phyloP scores from a whole-genome alignment of 92 coral and sea anemone genomes.

The Epizoanthus rinbou region DNA sequence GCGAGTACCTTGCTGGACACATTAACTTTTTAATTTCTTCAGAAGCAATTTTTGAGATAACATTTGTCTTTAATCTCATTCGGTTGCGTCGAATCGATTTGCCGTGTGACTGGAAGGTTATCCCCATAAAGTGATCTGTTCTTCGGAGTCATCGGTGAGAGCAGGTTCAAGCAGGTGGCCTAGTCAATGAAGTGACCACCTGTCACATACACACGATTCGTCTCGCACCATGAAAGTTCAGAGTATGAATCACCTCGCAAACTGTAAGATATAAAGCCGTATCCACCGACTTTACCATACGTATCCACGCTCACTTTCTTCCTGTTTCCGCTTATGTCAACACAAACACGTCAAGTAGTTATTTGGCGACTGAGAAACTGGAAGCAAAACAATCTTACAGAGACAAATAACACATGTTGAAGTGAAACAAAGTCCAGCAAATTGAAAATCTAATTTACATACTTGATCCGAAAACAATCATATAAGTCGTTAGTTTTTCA shows the following conservation, averaged over 20 bases:
- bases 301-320: not conserved
- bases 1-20: not conserved
- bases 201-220: not conserved
- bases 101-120: not conserved
- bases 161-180: slow-evolving; percentile 41
- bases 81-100: not conserved
- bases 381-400: not conserved
- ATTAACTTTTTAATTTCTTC: not conserved
- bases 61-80: not conserved
- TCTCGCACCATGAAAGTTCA: not conserved
- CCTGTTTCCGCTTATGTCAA: not conserved
- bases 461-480: not conserved
- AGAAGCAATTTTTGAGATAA: not conserved
- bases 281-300: not conserved
- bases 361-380: not conserved
- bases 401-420: not conserved
- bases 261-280: not conserved
- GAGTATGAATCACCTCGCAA: not conserved
- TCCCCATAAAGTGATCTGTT: not conserved
- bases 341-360: not conserved
- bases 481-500: not conserved
- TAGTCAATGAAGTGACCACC: not conserved
- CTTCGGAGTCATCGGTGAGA: not conserved
- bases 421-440: not conserved
- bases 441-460: not conserved